Conservation (phyloP, 2,888 invertebrate species). For the Aspidapion aeneum region DNA sequence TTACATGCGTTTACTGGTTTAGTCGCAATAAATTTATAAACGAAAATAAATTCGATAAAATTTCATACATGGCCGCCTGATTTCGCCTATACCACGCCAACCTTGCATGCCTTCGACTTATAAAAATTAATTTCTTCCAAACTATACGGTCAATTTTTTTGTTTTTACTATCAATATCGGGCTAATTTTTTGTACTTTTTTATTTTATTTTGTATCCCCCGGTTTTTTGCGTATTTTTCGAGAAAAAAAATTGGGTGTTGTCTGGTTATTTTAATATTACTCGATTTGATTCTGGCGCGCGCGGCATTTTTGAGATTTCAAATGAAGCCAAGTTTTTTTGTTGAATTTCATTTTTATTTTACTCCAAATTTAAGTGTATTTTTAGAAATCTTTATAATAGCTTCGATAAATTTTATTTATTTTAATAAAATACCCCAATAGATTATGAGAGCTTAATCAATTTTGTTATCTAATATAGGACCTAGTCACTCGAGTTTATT, state of each 20-base stretch:
- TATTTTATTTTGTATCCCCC: background rate
- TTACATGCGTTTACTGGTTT: constrained; percentile 29
- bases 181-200: background rate
- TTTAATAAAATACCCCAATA: no score
- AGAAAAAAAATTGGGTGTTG: background rate
- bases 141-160: background rate
- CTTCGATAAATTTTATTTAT: no score
- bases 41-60: constrained; percentile 30
- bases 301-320: background rate
- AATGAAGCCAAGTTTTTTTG: background rate
- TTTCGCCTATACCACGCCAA: background rate
- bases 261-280: background rate
- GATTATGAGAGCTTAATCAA: no score
- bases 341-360: no score
- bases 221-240: background rate
- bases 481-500: no score
- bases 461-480: no score
- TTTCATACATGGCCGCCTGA: background rate
- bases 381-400: no score
- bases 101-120: background rate
- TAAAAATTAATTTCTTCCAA: background rate
- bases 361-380: no score
- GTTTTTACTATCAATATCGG: background rate
- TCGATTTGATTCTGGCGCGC: background rate
- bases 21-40: constrained; percentile 33